phyloP scores from a whole-genome alignment of 2,888 invertebrate genomes.

The Agonum fuliginosum region DNA sequence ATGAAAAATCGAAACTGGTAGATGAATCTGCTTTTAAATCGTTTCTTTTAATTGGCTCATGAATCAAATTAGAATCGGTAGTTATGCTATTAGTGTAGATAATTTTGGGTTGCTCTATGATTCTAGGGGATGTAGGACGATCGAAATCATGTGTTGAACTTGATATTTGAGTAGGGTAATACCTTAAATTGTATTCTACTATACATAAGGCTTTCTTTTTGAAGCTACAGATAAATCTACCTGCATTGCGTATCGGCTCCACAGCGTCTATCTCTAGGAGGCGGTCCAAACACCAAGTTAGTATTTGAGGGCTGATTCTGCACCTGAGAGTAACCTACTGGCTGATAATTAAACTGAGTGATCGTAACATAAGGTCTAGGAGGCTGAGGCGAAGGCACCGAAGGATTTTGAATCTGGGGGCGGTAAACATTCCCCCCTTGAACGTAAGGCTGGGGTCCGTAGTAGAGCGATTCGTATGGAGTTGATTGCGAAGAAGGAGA shows the following conservation, averaged over 20 bases:
- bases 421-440: constrained; percentile 20
- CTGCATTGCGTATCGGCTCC: not conserved
- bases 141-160: constrained; percentile 3
- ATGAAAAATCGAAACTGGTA: constrained; percentile 40
- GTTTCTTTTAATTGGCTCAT: not conserved
- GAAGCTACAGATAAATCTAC: not conserved
- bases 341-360: constrained; percentile 49
- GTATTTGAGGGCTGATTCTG: constrained; percentile 17
- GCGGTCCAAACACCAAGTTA: constrained; percentile 54
- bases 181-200: not conserved
- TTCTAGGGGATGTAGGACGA: constrained; percentile 1
- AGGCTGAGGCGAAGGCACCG: not conserved
- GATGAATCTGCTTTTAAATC: constrained; percentile 45
- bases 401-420: constrained; percentile 27
- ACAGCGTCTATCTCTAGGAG: constrained; percentile 47
- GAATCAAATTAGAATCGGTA: not conserved
- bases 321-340: constrained; percentile 42
- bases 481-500: not conserved
- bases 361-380: constrained; percentile 50
- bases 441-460: constrained; percentile 28
- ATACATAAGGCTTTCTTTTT: not conserved
- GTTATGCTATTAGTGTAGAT: not conserved
- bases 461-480: constrained; percentile 20
- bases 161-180: not conserved
- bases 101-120: constrained; percentile 30